Percentiles rank a stretch among this genome's conserved stretches.
Evolutionary conservation across 2,888 invertebrate species (phyloP).

Genomic region (Pollenia labialis): DNA sequence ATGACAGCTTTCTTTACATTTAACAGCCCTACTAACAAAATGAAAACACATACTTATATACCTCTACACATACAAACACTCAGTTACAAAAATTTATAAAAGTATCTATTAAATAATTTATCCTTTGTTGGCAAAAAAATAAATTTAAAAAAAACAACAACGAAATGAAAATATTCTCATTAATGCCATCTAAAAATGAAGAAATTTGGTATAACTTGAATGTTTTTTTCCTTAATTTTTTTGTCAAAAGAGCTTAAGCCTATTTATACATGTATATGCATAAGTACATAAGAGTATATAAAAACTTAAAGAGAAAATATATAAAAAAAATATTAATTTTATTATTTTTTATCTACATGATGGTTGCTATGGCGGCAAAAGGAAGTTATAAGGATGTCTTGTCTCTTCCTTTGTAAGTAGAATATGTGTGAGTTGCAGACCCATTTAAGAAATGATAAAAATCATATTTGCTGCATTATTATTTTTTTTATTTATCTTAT

Average conservation of each 20-base stretch:
- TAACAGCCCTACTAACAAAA: slow-evolving; percentile 16
- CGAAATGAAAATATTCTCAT: slow-evolving; percentile 42
- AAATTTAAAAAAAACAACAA: background rate
- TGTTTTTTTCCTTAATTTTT: slow-evolving; percentile 8
- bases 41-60: slow-evolving; percentile 50
- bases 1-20: slow-evolving; percentile 43
- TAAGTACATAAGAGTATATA: background rate
- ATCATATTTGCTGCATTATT: slow-evolving; percentile 41
- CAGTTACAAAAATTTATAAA: background rate
- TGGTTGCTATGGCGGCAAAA: slow-evolving; percentile 34
- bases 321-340: background rate
- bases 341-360: slow-evolving; percentile 36
- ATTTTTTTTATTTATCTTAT: background rate
- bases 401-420: slow-evolving; percentile 17
- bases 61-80: slow-evolving; percentile 15
- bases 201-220: slow-evolving; percentile 48
- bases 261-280: slow-evolving; percentile 4
- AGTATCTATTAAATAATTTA: slow-evolving; percentile 48
- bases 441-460: slow-evolving; percentile 35
- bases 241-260: slow-evolving; percentile 15
- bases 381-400: slow-evolving; percentile 37
- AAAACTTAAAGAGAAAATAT: background rate
- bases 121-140: slow-evolving; percentile 28
- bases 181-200: slow-evolving; percentile 34
- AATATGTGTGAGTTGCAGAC: background rate